Conservation (phyloP, 1,140 invertebrate species). For the Telenomus remus region DNA sequence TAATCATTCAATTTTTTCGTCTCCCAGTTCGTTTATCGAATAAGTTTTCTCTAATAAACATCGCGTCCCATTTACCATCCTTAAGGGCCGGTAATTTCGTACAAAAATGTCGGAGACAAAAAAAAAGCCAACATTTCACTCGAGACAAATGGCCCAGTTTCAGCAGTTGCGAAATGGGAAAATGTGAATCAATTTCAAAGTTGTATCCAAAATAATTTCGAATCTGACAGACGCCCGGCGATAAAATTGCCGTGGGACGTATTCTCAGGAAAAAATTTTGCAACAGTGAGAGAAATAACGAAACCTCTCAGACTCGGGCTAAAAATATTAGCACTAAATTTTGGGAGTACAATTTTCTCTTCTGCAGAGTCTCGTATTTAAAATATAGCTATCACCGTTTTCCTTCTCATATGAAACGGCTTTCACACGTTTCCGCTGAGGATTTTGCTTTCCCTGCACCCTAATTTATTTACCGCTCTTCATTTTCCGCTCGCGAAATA, state of each 20-base stretch:
- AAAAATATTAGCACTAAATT: constrained; percentile 59
- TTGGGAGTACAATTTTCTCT: constrained; percentile 54
- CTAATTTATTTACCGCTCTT: constrained; percentile 17
- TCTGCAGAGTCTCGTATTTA: constrained; percentile 39
- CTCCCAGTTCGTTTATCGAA: constrained; percentile 28
- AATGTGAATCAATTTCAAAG: too few relatives aligned
- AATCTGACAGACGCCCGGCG: constrained; percentile 35
- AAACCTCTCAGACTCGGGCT: constrained; percentile 30
- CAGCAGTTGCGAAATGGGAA: too few relatives aligned
- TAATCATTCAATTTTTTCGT: constrained; percentile 48
- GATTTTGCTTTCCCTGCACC: constrained; percentile 25
- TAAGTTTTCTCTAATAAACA: constrained; percentile 45
- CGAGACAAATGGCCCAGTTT: too few relatives aligned
- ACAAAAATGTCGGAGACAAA: neutral
- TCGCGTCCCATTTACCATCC: neutral
- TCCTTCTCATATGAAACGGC: constrained; percentile 26
- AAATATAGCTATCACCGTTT: constrained; percentile 54
- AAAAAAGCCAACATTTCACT: neutral
- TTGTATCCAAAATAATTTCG: too few relatives aligned
- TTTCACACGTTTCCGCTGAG: constrained; percentile 32
- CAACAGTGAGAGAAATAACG: constrained; percentile 40
- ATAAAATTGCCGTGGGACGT: constrained; percentile 13
- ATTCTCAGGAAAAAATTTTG: constrained; percentile 17
- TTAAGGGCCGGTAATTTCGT: constrained; percentile 7
- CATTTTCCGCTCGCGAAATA: neutral